Evolutionary conservation across 2,888 invertebrate genomes (phyloP).

Genomic region (Apoderus coryli): DNA sequence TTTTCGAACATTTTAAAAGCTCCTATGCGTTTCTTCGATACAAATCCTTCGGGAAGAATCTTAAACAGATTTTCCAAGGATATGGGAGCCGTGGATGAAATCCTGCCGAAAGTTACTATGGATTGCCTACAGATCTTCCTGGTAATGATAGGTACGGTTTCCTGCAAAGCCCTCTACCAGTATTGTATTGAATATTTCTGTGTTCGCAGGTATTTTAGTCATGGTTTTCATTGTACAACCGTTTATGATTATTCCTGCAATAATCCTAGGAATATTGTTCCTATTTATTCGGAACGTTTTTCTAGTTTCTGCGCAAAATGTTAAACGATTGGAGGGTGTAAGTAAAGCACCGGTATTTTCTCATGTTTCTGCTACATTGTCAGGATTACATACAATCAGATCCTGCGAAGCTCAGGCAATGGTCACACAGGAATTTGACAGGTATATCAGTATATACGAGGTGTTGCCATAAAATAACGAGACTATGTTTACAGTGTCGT

Average conservation of each 20-base stretch:
- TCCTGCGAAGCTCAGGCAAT: conserved; percentile 58
- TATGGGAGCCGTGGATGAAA: conserved; percentile 64
- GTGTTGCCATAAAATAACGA: too few species aligned
- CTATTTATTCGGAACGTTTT: conserved; percentile 50
- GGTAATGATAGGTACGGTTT: conserved; percentile 59
- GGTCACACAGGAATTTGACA: conserved; percentile 62
- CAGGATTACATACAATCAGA: conserved; percentile 77
- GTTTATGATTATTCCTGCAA: conserved; percentile 48
- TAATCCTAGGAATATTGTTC: conserved; percentile 47
- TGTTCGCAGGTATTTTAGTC: conserved; percentile 36
- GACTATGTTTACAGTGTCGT: too few species aligned
- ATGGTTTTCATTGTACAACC: conserved; percentile 60
- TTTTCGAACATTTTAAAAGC: conserved; percentile 58
- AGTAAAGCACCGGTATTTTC: conserved; percentile 76
- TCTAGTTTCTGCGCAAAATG: conserved; percentile 53
- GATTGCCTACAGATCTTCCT: conserved; percentile 51
- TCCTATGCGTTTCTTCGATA: conserved; percentile 72
- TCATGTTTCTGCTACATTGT: conserved; percentile 73
- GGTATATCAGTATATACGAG: too few species aligned
- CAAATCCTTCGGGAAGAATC: conserved; percentile 68
- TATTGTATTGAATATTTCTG: too few species aligned
- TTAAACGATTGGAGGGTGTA: conserved; percentile 48
- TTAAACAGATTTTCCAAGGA: conserved; percentile 78
- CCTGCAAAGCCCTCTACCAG: too few species aligned
- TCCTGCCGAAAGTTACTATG: conserved; percentile 48